Percentiles rank a stretch among this genome's conserved stretches.
These are phyloP conservation scores for Micropoecilia bifurca DNA, from an alignment of 2,797 vertebrate species.

Conservation along the genomic window DNA sequence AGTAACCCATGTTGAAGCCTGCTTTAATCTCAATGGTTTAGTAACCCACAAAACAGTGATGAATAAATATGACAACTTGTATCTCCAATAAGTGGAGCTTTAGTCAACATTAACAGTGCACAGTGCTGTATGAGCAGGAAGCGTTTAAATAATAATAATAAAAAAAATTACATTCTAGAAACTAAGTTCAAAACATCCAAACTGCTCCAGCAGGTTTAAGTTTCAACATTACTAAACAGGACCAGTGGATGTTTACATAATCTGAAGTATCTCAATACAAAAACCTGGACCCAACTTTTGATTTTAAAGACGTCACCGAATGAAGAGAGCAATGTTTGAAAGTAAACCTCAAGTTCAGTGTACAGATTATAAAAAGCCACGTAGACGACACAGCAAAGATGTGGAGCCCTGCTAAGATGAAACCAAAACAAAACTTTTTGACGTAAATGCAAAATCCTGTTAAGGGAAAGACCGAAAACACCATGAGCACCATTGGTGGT, in stretches of 20 bases:
- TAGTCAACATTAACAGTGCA: constrained; percentile 24
- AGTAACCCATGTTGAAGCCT: not conserved
- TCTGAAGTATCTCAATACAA: constrained; percentile 12
- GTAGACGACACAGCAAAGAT: not conserved
- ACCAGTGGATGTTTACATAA: constrained; percentile 1
- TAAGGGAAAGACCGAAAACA: not conserved
- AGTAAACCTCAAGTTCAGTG: not conserved
- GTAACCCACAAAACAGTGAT: not conserved
- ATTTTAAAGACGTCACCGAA: not conserved
- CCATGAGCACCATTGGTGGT: not conserved
- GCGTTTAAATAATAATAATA: constrained; percentile 18
- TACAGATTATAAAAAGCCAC: not conserved
- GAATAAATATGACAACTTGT: not conserved
- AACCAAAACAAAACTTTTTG: not conserved
- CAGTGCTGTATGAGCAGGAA: constrained; percentile 7
- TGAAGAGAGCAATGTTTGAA: not conserved
- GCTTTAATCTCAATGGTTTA: not conserved
- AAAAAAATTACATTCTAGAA: constrained; percentile 7
- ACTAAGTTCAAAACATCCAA: constrained; percentile 18
- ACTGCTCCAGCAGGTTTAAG: constrained; percentile 14
- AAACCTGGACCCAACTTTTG: not conserved
- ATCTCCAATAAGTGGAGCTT: not conserved
- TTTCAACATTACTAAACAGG: not conserved
- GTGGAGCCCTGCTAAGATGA: not conserved
- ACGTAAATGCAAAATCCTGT: not conserved